Percentiles rank a stretch among this genome's conserved stretches.
These are phyloP conservation scores for Meleagris gallopavo DNA, from an alignment of 2,113 vertebrate genomes.

Conservation along the genomic window DNA sequence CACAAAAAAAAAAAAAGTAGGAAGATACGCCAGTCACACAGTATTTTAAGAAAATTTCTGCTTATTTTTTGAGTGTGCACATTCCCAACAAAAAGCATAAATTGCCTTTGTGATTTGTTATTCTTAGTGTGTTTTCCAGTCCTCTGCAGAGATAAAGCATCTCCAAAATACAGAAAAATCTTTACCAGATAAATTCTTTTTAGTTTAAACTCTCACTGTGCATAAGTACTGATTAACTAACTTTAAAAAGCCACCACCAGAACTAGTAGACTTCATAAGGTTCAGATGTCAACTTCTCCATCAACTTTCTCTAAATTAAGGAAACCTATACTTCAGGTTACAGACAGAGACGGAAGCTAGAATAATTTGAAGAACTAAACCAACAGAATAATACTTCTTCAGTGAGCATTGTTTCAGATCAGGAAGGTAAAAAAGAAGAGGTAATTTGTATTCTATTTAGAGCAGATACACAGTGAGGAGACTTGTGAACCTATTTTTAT, in stretches of 20 bases:
- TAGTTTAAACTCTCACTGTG: neutral
- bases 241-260: neutral
- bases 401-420: neutral
- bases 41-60: neutral
- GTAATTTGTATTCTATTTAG: neutral
- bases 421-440: neutral
- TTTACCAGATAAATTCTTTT: neutral
- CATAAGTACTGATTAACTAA: neutral
- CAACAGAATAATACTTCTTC: neutral
- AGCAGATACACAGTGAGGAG: neutral
- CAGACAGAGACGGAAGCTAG: neutral
- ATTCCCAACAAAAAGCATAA: fast-evolving
- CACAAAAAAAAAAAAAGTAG: neutral
- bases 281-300: neutral
- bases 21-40: fast-evolving
- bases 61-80: neutral
- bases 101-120: neutral
- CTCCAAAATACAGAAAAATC: neutral
- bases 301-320: neutral
- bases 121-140: neutral
- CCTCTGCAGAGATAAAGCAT: neutral
- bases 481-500: neutral
- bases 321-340: neutral
- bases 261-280: neutral
- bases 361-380: neutral